Conservation (phyloP, 2,888 invertebrate species). For the Ommatoiulus sabulosus region DNA sequence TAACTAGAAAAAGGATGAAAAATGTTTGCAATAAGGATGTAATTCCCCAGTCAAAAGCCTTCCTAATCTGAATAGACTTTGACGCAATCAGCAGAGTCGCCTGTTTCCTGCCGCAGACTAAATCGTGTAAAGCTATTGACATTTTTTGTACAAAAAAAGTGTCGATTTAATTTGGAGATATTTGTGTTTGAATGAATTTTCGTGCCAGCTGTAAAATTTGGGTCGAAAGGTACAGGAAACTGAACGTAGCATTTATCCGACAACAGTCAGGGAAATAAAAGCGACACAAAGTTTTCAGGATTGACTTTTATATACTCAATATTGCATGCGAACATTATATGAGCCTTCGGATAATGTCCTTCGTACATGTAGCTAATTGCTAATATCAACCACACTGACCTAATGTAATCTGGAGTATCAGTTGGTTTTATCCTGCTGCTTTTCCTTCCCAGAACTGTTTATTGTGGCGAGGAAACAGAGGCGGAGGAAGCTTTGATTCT, state of each 20-base stretch:
- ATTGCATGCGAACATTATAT: no score
- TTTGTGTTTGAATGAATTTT: neutral
- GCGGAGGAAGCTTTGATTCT: conserved; percentile 21
- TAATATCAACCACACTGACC: no score
- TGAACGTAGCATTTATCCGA: neutral
- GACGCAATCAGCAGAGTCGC: neutral
- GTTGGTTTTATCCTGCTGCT: neutral
- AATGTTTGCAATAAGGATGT: neutral
- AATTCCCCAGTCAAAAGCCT: neutral
- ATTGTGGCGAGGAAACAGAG: conserved; percentile 39
- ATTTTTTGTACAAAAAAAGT: neutral
- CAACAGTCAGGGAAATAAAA: no score
- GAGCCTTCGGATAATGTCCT: no score
- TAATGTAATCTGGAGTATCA: no score
- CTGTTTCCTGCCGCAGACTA: neutral
- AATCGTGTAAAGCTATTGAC: neutral
- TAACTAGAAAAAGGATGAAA: no score
- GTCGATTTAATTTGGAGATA: neutral
- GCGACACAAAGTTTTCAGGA: no score
- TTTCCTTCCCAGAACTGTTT: conserved; percentile 44
- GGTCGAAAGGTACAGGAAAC: neutral
- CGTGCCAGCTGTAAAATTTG: neutral
- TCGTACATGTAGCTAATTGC: no score
- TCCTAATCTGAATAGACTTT: neutral
- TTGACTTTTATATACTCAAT: no score